Evolutionary conservation across 1,140 invertebrate genomes (phyloP).

Genomic region (Temnothorax longispinosus): DNA sequence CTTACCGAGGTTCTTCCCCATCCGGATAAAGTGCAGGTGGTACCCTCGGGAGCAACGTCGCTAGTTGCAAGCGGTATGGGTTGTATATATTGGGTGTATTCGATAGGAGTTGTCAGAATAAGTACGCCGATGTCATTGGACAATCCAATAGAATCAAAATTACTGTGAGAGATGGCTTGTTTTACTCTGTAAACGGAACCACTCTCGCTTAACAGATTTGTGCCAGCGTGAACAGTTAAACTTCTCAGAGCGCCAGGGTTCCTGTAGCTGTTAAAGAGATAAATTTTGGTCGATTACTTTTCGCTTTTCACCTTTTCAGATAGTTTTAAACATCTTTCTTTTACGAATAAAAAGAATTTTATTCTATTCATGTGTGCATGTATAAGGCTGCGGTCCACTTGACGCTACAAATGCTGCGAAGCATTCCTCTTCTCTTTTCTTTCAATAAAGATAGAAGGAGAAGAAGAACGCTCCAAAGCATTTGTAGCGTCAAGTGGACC

Average conservation of each 20-base stretch:
- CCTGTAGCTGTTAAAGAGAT: background rate
- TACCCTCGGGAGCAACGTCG: slow-evolving; percentile 49
- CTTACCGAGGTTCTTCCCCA: slow-evolving; percentile 84
- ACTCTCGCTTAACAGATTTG: slow-evolving; percentile 69
- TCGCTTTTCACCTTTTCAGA: background rate
- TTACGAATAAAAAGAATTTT: background rate
- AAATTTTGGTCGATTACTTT: background rate
- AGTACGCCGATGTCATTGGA: slow-evolving; percentile 86
- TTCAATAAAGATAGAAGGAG: no score
- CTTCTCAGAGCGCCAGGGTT: accelerated
- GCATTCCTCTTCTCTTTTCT: no score
- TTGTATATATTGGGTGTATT: slow-evolving; percentile 78
- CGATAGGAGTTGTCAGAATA: slow-evolving; percentile 76
- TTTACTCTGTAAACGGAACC: slow-evolving; percentile 74
- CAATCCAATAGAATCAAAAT: slow-evolving; percentile 70
- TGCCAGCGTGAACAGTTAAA: slow-evolving; percentile 73
- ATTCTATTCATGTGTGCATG: background rate
- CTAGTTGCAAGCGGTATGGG: slow-evolving; percentile 60
- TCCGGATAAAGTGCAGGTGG: slow-evolving; percentile 80
- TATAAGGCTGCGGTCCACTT: no score
- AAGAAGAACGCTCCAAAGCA: no score
- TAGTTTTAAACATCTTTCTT: background rate
- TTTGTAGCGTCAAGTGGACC: no score
- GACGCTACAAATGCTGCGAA: no score
- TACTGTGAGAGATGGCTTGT: slow-evolving; percentile 78